Percentiles rank a stretch among this genome's conserved stretches.
phyloP scores from a whole-genome alignment of 1,140 invertebrate genomes.

The Euura lappo region DNA sequence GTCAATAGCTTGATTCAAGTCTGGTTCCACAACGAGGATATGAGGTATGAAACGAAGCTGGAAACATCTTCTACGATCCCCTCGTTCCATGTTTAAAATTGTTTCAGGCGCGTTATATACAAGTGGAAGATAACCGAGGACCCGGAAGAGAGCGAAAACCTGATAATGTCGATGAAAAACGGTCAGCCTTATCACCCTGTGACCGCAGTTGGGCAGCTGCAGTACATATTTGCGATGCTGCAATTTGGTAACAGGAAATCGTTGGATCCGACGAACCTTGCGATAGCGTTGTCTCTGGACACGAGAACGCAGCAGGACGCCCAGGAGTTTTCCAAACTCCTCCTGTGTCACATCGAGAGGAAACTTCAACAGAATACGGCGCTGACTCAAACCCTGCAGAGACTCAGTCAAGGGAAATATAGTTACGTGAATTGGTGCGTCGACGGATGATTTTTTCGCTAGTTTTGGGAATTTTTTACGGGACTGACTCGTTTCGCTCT shows the following conservation, averaged over 20 bases:
- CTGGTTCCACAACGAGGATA: constrained; percentile 74
- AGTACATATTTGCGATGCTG: constrained; percentile 73
- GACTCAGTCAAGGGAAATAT: constrained; percentile 71
- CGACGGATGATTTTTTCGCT: constrained; percentile 7
- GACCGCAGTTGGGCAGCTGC: constrained; percentile 67
- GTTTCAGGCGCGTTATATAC: constrained; percentile 66
- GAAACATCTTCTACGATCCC: neutral
- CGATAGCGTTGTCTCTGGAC: constrained; percentile 69
- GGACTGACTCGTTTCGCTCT: constrained; percentile 20
- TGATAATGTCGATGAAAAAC: constrained; percentile 38
- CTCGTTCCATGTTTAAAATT: neutral
- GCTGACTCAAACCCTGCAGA: constrained; percentile 63
- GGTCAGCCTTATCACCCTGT: constrained; percentile 51
- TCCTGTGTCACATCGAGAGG: constrained; percentile 68
- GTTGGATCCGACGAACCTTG: constrained; percentile 70
- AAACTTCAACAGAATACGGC: constrained; percentile 59
- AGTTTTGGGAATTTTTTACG: constrained; percentile 19
- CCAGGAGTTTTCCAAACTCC: constrained; percentile 77
- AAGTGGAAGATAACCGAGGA: constrained; percentile 67
- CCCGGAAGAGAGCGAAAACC: constrained; percentile 53
- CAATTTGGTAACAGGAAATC: constrained; percentile 65
- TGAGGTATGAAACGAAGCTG: constrained; percentile 55
- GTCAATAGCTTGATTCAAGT: constrained; percentile 77
- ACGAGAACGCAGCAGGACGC: constrained; percentile 73
- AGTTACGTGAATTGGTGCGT: constrained; percentile 69